Conservation (phyloP, 2,797 vertebrate species). For the Enteromius argenteus region DNA sequence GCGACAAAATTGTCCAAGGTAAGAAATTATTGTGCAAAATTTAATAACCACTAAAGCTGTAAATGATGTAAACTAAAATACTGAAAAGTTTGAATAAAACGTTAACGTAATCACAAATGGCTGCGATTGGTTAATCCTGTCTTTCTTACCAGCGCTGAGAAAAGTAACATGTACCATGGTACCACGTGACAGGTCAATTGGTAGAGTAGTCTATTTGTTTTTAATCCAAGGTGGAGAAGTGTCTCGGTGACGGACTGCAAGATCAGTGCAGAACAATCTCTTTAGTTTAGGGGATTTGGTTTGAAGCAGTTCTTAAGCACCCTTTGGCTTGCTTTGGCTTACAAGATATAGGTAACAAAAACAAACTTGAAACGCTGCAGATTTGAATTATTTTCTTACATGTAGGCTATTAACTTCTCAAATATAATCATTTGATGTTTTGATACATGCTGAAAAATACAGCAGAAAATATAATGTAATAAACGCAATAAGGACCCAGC, state of each 20-base stretch:
- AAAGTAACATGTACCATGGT: background rate
- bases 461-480: background rate
- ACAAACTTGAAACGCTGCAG: background rate
- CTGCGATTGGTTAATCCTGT: background rate
- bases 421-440: background rate
- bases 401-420: background rate
- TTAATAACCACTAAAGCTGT: background rate
- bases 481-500: background rate
- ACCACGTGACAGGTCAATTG: background rate
- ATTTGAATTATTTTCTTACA: background rate
- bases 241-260: constrained; percentile 19
- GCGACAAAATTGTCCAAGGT: background rate
- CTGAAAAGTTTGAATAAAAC: background rate
- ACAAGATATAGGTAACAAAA: background rate
- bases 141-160: background rate
- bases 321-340: background rate
- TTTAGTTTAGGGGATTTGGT: constrained; percentile 43
- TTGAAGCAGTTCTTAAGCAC: background rate
- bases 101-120: background rate
- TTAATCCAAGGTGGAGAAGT: background rate
- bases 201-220: background rate
- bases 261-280: constrained; percentile 42
- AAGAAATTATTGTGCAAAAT: background rate
- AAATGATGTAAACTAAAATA: background rate
- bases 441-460: background rate